Evolutionary conservation across 2,888 invertebrate genomes (phyloP), one percentile per base, ranked within the genome.

Genomic region (Atethmia centrago): DNA sequence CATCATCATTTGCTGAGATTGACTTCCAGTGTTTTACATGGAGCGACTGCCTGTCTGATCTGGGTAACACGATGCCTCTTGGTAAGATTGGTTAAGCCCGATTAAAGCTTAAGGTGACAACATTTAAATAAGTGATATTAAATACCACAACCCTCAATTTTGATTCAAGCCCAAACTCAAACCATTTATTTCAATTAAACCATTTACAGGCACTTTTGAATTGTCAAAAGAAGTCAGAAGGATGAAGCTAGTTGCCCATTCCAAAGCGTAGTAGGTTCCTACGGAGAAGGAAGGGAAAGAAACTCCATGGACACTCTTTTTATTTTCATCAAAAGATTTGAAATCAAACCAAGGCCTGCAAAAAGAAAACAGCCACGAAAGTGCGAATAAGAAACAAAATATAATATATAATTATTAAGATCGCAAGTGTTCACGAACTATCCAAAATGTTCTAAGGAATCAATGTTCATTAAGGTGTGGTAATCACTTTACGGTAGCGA

Each of bases 381-480:
- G 25, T 19, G 31, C 9, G 14, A 49, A 70, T 10, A 25, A 1
- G 14, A 63, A 21, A n/a, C 7, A n/a, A 56, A 62, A 59, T n/a
- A n/a, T n/a, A n/a, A n/a, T 10, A 7, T 53, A 51, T 75, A 59
- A 59, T 55, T 58, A 45, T n/a, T n/a, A n/a, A n/a, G 42, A 71
- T 55, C 55, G 16, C 47, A n/a, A n/a, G n/a, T n/a, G n/a, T 72
- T 42, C 45, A 40, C 28, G 51, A 51, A 66, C 59, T 79, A 67
- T 71, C 14, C 3, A 5, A 71, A 61, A 70, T 67, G 69, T 83
- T 84, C 69, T 69, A 69, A 69, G 68, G 68, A 73, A 81, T 74
- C 82, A 81, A 67, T 81, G 84, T 63, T 77, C 71, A 77, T 8
- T 70, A 71, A 74, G 42, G 71, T 62, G 77, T 81, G 36, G 14